Percentiles rank a stretch among this genome's conserved stretches.
These are phyloP conservation scores for Sebastes schlegelii DNA, from an alignment of 2,113 vertebrate species.

Conservation along the genomic window DNA sequence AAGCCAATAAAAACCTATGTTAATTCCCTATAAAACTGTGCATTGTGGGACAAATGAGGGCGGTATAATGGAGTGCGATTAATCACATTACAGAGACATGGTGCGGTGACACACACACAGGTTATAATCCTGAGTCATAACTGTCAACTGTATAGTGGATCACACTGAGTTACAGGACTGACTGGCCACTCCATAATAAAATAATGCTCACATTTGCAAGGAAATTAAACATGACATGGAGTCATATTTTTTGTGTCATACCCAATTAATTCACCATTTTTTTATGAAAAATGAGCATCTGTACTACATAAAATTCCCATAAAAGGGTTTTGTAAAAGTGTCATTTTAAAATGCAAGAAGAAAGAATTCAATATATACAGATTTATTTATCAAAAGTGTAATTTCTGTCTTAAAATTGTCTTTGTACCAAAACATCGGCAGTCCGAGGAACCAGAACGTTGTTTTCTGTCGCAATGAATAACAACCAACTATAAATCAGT, in stretches of 20 bases:
- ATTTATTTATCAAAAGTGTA: neutral
- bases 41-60: constrained; percentile 70
- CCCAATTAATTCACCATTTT: constrained; percentile 15
- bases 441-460: neutral
- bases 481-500: constrained; percentile 2
- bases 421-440: neutral
- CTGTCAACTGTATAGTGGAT: constrained; percentile 53
- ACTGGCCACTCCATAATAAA: constrained; percentile 34
- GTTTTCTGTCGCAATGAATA: constrained; percentile 7
- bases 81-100: constrained; percentile 78
- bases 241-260: constrained; percentile 24
- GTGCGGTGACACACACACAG: constrained; percentile 57
- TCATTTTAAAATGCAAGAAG: neutral
- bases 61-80: constrained; percentile 68
- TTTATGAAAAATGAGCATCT: constrained; percentile 1
- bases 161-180: constrained; percentile 50
- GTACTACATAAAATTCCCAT: neutral
- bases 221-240: constrained; percentile 16
- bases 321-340: constrained; percentile 7
- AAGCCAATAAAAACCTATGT: constrained; percentile 64
- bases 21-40: constrained; percentile 70
- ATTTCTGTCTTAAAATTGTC: constrained; percentile 1
- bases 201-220: constrained; percentile 27
- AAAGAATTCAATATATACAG: neutral
- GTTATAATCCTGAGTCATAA: constrained; percentile 74